phyloP scores from a whole-genome alignment of 2,113 vertebrate genomes.

The Podiceps cristatus region DNA sequence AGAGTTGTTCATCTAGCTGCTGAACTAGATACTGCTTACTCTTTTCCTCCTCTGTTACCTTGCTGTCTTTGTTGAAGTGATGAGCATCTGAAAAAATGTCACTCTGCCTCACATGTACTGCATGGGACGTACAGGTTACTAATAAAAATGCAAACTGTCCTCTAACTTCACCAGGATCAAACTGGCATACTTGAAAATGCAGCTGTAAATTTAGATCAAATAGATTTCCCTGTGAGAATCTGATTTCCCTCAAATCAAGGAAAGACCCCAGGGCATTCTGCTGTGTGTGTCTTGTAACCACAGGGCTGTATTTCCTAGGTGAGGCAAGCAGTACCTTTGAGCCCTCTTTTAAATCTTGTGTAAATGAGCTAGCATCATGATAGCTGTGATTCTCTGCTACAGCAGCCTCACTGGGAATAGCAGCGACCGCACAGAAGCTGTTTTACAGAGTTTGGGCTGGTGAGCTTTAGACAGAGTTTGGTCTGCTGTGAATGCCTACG shows the following conservation, averaged over 20 bases:
- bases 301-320: not conserved
- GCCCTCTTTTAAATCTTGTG: not conserved
- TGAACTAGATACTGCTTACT: not conserved
- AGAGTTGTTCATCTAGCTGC: not conserved
- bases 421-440: not conserved
- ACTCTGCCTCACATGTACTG: not conserved
- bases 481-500: not conserved
- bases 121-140: not conserved
- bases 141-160: not conserved
- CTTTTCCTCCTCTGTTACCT: not conserved
- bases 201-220: not conserved
- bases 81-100: not conserved
- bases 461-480: not conserved
- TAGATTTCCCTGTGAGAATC: not conserved
- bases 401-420: not conserved
- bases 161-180: not conserved
- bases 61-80: not conserved
- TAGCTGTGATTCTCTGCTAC: not conserved
- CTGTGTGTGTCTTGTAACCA: not conserved
- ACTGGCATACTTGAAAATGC: not conserved
- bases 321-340: not conserved
- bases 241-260: not conserved
- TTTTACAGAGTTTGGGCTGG: not conserved
- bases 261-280: not conserved
- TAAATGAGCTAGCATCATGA: not conserved